phyloP scores from a whole-genome alignment of 2,797 vertebrate species.

The Gorsachius magnificus region DNA sequence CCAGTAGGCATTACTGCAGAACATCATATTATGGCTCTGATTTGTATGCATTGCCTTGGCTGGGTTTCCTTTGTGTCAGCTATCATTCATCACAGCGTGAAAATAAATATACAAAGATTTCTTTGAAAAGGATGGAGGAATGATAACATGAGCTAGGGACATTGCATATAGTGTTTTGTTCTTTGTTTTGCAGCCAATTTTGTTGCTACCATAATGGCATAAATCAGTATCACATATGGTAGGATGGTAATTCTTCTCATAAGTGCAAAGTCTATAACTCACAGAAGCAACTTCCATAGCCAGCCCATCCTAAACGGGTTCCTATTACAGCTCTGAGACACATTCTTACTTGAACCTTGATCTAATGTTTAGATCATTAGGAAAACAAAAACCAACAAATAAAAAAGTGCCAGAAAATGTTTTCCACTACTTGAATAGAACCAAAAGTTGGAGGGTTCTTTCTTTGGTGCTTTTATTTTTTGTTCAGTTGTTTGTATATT shows the following conservation, averaged over 20 bases:
- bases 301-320: not conserved
- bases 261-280: not conserved
- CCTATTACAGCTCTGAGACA: not conserved
- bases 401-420: not conserved
- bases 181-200: not conserved
- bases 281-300: not conserved
- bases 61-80: constrained; percentile 3
- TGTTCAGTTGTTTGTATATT: not conserved
- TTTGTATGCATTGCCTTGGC: constrained; percentile 16
- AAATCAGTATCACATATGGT: not conserved
- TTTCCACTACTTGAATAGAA: not conserved
- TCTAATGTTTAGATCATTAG: not conserved
- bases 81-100: constrained; percentile 32
- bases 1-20: not conserved
- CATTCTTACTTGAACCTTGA: not conserved
- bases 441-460: not conserved
- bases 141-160: not conserved
- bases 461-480: not conserved
- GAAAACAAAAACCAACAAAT: not conserved
- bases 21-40: not conserved
- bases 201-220: not conserved
- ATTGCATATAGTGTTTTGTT: not conserved
- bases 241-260: not conserved
- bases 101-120: constrained; percentile 41
- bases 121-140: not conserved